Evolutionary conservation across 2,113 vertebrate genomes (phyloP).

Genomic region (Lonchura striata): DNA sequence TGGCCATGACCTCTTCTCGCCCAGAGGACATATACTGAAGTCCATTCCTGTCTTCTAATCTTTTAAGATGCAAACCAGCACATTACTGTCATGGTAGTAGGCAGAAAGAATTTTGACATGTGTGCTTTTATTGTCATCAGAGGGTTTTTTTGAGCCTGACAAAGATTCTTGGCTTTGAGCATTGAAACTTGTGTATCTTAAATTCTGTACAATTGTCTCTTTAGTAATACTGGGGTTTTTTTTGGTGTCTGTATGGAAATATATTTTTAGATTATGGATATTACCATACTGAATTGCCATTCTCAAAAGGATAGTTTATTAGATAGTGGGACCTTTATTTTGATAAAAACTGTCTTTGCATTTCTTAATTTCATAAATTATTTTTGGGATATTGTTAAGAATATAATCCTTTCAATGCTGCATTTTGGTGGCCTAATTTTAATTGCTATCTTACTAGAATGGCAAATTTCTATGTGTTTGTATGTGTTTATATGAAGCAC

Average conservation of each 20-base stretch:
- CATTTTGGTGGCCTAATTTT: slow-evolving; percentile 47
- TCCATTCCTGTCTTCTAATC: slow-evolving; percentile 5
- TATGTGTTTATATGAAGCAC: neutral
- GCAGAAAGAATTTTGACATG: slow-evolving; percentile 60
- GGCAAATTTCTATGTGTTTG: neutral
- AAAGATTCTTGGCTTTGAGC: slow-evolving; percentile 56
- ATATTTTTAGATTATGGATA: slow-evolving; percentile 23
- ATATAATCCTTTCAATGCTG: slow-evolving; percentile 58
- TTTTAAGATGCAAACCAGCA: neutral
- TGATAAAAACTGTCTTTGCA: slow-evolving; percentile 61
- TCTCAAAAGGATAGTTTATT: slow-evolving; percentile 49
- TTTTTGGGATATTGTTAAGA: slow-evolving; percentile 47
- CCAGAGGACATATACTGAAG: neutral
- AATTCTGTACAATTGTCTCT: slow-evolving; percentile 3
- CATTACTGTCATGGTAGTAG: slow-evolving; percentile 2
- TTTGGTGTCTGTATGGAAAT: slow-evolving; percentile 4
- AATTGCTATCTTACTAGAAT: slow-evolving; percentile 5
- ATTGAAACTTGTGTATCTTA: slow-evolving; percentile 30
- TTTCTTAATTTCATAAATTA: slow-evolving; percentile 63
- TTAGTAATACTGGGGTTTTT: neutral
- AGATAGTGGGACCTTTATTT: slow-evolving; percentile 59
- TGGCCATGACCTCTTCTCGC: neutral
- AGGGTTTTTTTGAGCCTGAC: slow-evolving; percentile 33
- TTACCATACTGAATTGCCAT: neutral
- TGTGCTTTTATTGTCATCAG: slow-evolving; percentile 27